Base-by-base conservation (phyloP, 2,888 invertebrate species). In the Melipona bicolor region DNA sequence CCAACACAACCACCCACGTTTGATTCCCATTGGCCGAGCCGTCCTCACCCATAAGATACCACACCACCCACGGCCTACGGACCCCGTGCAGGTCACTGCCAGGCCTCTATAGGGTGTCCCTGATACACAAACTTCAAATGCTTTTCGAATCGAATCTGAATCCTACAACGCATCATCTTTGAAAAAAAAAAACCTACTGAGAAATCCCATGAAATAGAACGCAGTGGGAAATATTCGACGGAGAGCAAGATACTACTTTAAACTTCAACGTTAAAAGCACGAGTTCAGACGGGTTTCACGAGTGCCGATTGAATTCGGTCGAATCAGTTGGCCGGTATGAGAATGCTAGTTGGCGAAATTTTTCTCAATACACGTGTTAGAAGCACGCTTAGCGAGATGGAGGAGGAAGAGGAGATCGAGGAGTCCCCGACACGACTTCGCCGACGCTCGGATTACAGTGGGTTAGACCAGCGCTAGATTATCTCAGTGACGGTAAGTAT, bases 401-500 rank as follows among this genome's bases (percentile, higher is more conserved):
- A 81, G 65, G 70, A 83, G 81, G 84, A 83, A 88, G 88, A 79
- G 75, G 52, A 77, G 77, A 80, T 69, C 77, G 81, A 70, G 79
- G 79, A 83, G 86, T 74, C 88, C 81, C 64, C 87, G 83, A 81
- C 87, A 87, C 83, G 83, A 88, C 83, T 87, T 83, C 54, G 82
- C 83, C 77, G 79, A 84, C 73, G 80, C 80, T 85, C 79, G 90
- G 89, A 91, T 91, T 90, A 90, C 87, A 88, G 87, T 88, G 86
- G 86, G 90, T 86, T 88, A 88, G 89, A 83, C 85, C 87, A 85
- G 83, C 87, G 87, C 84, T 91, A 92, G 91, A 90, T 92, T 90
- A 92, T 92, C 91, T 90, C 86, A 88, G 90, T 92, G 90, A 92
- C 90, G 92, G 90, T 92, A 92, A 92, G 91, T 92, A 92, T 91